Base-by-base conservation (phyloP, 1,140 invertebrate genomes). In the Ceratosolen solmsi region DNA sequence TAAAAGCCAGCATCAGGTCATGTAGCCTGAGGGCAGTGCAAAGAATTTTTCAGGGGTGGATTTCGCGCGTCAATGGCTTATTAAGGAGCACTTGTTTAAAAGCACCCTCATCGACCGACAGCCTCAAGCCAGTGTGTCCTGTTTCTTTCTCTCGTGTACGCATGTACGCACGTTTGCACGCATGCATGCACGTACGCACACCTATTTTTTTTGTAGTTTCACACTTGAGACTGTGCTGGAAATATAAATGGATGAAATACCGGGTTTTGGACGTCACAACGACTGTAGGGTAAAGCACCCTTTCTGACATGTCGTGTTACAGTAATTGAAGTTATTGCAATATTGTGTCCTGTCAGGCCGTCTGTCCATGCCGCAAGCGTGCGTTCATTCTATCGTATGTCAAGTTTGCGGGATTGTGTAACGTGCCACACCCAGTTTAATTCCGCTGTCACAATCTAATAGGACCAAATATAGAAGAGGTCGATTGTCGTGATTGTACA, bases 51-150 rank as follows among this genome's bases (percentile, higher is more conserved):
- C 84, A 86, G 87, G 89, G 88, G 87, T 87, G 87, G 85, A 88
- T 89, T 89, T 85, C 85, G 84, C 88, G 86, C 87, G 86, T 89
- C 90, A 91, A 91, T 91, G 89, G 87, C 91, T 91, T 91, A 91
- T 91, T 91, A 91, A 91, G 90, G 88, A 91, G 90, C 89, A 91
- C 90, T 91, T 91, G 90, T 91, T 91, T 91, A 91, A 91, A 91
- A 89, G 88, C 88, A 89, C 87, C 88, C 89, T 88, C 87, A 86
- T 86, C 85, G 86, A 46, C 20, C 80, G 80, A 82, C 7, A 88
- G 86, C 87, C 86, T 83, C 83, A 49, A 88, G 90, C 88, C 89
- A 91, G 90, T 90, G 90, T 85, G 84, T 85, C 84, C 86, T 85
- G 85, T 83, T 85, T 84, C 86, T 84, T 84, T 84, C 86, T 87